Conservation (phyloP, 2,888 invertebrate genomes). For the Hetaerina titia region DNA sequence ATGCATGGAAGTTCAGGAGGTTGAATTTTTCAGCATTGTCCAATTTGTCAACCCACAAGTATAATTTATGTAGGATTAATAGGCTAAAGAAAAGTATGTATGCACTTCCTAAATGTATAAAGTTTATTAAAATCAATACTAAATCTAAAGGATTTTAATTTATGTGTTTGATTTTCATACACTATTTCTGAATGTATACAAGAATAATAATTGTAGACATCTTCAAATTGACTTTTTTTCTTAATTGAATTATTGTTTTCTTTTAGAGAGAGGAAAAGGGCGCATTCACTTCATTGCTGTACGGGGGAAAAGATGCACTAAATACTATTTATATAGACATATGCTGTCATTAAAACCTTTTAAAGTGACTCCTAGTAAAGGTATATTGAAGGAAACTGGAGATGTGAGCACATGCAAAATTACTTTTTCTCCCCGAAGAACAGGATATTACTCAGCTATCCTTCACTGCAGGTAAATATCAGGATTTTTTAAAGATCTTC, state of each 20-base stretch:
- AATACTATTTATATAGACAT: neutral
- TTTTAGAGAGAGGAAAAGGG: neutral
- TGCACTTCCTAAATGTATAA: neutral
- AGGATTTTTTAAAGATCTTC: too few species aligned
- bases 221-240: too few species aligned
- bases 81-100: neutral
- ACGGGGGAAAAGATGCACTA: neutral
- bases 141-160: neutral
- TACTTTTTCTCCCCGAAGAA: constrained; percentile 1
- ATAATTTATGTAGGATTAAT: neutral
- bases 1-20: neutral
- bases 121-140: neutral
- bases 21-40: neutral
- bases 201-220: too few species aligned
- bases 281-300: neutral
- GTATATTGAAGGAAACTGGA: constrained; percentile 9
- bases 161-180: too few species aligned
- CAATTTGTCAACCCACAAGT: neutral
- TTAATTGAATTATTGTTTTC: neutral
- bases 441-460: neutral
- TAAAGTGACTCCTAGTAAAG: neutral
- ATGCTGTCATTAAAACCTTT: neutral
- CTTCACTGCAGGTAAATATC: constrained; percentile 35
- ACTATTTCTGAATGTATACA: too few species aligned
- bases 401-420: neutral